A percentile compares a stretch with the other conserved stretches of the same genome.
Evolutionary conservation across 2,797 vertebrate genomes (phyloP).

Genomic region (Lophotriccus pileatus): DNA sequence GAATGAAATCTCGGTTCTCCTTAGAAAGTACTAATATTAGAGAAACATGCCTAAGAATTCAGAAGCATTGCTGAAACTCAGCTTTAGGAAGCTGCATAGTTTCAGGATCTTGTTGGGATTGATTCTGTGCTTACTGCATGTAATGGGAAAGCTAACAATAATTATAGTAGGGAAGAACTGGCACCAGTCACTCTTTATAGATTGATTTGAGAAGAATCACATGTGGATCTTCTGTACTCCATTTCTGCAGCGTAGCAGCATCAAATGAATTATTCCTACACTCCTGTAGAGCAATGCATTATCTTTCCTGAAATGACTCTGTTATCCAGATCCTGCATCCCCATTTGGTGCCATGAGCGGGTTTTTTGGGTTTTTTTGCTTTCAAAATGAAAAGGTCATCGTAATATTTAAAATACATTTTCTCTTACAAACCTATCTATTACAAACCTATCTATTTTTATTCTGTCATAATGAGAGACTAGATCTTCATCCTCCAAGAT

Average conservation of each 20-base stretch:
- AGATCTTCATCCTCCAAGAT: background rate
- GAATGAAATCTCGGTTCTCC: constrained; percentile 48
- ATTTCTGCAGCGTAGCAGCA: background rate
- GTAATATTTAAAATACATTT: constrained; percentile 43
- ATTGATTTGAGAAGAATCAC: background rate
- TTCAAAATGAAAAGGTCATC: background rate
- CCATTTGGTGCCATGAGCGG: background rate
- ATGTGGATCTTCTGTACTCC: background rate
- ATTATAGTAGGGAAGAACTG: background rate
- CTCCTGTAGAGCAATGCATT: background rate
- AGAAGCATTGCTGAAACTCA: constrained; percentile 24
- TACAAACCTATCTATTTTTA: background rate
- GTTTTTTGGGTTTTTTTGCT: background rate
- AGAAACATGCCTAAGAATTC: constrained; percentile 25
- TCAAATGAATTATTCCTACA: background rate
- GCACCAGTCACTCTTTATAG: background rate
- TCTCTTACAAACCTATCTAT: background rate
- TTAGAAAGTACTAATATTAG: constrained; percentile 23
- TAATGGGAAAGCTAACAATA: background rate
- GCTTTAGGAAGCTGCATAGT: constrained; percentile 18
- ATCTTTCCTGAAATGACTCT: background rate
- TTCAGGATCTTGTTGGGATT: background rate
- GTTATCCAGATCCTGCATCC: background rate
- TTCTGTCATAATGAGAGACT: background rate
- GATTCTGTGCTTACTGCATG: background rate